These are phyloP conservation scores for Agrilus mali DNA, from an alignment of 2,888 invertebrate species.

Conservation along the genomic window DNA sequence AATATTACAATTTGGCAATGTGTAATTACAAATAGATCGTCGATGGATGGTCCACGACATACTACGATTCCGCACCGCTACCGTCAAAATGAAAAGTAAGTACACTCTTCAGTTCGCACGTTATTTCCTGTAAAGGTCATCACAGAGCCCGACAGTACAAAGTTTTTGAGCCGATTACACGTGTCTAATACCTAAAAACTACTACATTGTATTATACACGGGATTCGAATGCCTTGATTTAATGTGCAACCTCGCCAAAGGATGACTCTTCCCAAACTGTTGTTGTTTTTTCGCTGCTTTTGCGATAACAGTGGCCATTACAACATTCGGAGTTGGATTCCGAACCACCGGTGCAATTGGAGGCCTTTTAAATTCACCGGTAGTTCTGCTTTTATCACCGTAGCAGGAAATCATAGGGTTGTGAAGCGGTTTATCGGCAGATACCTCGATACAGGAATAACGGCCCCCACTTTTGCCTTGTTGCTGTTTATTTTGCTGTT, in stretches of 20 bases:
- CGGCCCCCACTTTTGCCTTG: conserved; percentile 17
- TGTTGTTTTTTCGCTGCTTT: conserved; percentile 65
- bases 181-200: not conserved
- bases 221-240: conserved; percentile 68
- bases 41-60: too few relatives aligned
- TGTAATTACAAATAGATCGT: conserved; percentile 4
- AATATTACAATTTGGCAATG: conserved; percentile 6
- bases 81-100: too few relatives aligned
- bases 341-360: conserved; percentile 33
- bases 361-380: conserved; percentile 27
- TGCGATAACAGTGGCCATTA: conserved; percentile 55
- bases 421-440: conserved; percentile 21
- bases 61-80: too few relatives aligned
- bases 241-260: conserved; percentile 73
- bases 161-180: conserved; percentile 20
- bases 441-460: conserved; percentile 29
- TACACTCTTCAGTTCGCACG: too few relatives aligned
- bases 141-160: conserved; percentile 2
- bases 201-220: conserved; percentile 83
- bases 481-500: conserved; percentile 11
- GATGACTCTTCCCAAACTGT: conserved; percentile 88
- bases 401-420: conserved; percentile 23
- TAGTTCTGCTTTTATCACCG: conserved; percentile 14
- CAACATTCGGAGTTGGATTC: conserved; percentile 34
- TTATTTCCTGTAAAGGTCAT: too few relatives aligned